Evolutionary conservation across 2,797 vertebrate genomes (phyloP).

Genomic region (Loris lydekkerianus): DNA sequence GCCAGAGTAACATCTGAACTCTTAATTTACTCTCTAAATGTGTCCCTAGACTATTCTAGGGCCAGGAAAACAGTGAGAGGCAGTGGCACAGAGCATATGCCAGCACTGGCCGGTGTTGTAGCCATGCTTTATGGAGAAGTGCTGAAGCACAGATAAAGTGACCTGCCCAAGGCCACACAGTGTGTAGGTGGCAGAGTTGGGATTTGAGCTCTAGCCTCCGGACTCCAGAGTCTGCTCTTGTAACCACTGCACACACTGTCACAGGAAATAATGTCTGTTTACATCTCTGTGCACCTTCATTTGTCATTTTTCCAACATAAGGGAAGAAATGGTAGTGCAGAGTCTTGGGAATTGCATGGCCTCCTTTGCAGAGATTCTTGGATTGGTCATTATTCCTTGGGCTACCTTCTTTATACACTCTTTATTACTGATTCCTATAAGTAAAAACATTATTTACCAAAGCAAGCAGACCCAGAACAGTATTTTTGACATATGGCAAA

Average conservation of each 20-base stretch:
- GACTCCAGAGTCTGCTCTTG: neutral
- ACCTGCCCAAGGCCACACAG: neutral
- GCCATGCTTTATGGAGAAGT: neutral
- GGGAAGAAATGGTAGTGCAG: neutral
- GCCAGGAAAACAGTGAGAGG: neutral
- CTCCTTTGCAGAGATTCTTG: constrained; percentile 1
- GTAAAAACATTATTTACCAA: neutral
- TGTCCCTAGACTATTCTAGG: neutral
- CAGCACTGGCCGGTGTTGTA: neutral
- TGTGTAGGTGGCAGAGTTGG: neutral
- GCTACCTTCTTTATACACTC: neutral
- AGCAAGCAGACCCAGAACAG: neutral
- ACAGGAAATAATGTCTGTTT: neutral
- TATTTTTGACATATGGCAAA: neutral
- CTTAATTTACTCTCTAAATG: neutral
- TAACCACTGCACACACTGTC: neutral
- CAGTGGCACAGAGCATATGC: no score
- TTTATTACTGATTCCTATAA: neutral
- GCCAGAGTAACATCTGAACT: neutral
- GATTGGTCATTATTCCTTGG: neutral
- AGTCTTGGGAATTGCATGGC: neutral
- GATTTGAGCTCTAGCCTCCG: neutral
- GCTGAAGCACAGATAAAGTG: neutral
- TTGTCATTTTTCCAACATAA: neutral
- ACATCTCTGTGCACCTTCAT: neutral